These are phyloP conservation scores for Phlogophora meticulosa DNA, from an alignment of 2,888 invertebrate genomes.

Conservation along the genomic window DNA sequence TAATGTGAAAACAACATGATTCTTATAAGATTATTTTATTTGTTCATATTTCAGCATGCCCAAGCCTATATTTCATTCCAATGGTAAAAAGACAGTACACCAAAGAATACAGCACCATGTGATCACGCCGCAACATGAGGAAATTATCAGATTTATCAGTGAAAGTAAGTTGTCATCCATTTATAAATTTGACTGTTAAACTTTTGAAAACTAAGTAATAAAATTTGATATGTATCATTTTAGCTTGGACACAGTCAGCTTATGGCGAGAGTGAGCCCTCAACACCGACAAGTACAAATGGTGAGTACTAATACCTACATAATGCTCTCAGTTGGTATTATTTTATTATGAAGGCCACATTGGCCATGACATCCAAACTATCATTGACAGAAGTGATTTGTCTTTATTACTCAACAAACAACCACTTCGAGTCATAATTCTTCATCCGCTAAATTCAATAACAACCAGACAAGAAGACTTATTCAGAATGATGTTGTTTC, in stretches of 20 bases:
- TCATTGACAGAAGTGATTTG: constrained; percentile 9
- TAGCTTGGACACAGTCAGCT: constrained; percentile 93
- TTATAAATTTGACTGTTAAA: constrained; percentile 6
- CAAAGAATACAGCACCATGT: constrained; percentile 91
- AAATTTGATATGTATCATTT: constrained; percentile 58
- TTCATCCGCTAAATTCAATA: background rate
- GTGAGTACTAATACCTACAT: constrained; percentile 68
- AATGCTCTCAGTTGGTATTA: background rate
- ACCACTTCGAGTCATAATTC: background rate
- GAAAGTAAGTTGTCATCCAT: constrained; percentile 93
- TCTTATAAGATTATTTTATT: constrained; percentile 38
- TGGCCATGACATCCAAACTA: constrained; percentile 1
- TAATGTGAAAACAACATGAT: constrained; percentile 6
- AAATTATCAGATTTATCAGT: constrained; percentile 96
- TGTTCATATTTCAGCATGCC: constrained; percentile 92
- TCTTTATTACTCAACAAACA: constrained; percentile 12
- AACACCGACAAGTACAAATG: constrained; percentile 89
- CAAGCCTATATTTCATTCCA: constrained; percentile 95
- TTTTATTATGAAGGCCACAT: constrained; percentile 8
- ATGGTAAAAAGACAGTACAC: constrained; percentile 92
- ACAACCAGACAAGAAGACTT: background rate
- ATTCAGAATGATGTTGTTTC: no score
- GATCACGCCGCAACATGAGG: constrained; percentile 95
- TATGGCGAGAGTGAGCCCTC: constrained; percentile 90
- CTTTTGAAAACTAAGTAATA: background rate